phyloP scores from a whole-genome alignment of 2,888 invertebrate species.

The Stomorhina lunata region DNA sequence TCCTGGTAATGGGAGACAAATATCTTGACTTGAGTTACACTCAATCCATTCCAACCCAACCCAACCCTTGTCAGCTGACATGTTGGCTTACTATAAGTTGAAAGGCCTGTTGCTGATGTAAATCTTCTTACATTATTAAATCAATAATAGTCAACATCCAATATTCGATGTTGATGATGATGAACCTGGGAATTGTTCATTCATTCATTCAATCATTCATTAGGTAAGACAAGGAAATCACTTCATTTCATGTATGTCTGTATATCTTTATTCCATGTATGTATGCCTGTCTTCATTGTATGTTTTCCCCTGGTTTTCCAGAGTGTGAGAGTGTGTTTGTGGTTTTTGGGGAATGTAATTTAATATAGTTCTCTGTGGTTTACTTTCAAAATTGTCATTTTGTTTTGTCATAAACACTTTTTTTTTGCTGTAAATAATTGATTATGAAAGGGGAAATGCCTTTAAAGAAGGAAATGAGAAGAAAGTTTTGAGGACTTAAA shows the following conservation, averaged over 20 bases:
- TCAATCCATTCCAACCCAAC: too few species aligned
- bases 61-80: not conserved
- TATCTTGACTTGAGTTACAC: slow-evolving; percentile 3
- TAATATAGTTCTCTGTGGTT: slow-evolving; percentile 57
- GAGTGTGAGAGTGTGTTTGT: slow-evolving; percentile 34
- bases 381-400: slow-evolving; percentile 36
- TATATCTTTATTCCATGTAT: slow-evolving; percentile 24
- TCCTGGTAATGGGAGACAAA: slow-evolving; percentile 28
- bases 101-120: slow-evolving; percentile 10
- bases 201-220: slow-evolving; percentile 15
- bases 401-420: too few species aligned
- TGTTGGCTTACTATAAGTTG: not conserved
- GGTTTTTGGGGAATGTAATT: slow-evolving; percentile 49
- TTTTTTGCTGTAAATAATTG: too few species aligned
- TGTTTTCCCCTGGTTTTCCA: too few species aligned
- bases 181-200: slow-evolving; percentile 38
- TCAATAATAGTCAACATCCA: slow-evolving; percentile 24
- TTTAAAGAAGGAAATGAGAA: too few species aligned
- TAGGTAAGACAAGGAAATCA: slow-evolving; percentile 51
- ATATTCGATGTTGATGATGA: too few species aligned
- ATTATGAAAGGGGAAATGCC: too few species aligned
- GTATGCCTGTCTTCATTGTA: not conserved
- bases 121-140: slow-evolving; percentile 25
- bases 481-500: too few species aligned
- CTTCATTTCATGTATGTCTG: slow-evolving; percentile 18